phyloP scores from a whole-genome alignment of 2,888 invertebrate species.

The Sepiola atlantica region DNA sequence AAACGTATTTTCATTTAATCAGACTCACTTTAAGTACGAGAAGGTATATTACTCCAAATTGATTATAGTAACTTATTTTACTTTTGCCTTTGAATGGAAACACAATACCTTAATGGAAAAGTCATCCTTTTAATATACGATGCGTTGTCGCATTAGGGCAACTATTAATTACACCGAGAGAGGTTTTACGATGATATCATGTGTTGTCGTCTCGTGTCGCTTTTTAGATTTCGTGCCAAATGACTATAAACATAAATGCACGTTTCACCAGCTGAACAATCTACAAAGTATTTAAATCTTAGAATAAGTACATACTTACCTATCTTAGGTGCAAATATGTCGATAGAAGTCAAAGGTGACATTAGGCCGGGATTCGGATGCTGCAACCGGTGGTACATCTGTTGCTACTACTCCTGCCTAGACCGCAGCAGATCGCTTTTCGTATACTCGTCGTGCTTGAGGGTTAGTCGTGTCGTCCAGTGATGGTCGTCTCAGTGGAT shows the following conservation, averaged over 20 bases:
- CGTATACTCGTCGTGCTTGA: too few relatives aligned
- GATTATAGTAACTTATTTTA: neutral
- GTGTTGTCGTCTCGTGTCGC: neutral
- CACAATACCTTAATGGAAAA: slow-evolving; percentile 7
- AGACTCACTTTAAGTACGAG: neutral
- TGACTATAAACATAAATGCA: neutral
- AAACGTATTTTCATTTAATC: too few relatives aligned
- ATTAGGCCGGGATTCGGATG: too few relatives aligned
- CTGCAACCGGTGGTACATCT: too few relatives aligned
- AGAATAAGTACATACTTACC: neutral
- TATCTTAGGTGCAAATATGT: too few relatives aligned
- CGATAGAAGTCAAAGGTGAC: too few relatives aligned
- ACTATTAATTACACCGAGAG: neutral
- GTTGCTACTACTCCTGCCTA: too few relatives aligned
- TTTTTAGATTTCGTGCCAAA: neutral
- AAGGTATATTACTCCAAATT: neutral
- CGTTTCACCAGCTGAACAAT: neutral
- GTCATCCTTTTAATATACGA: neutral
- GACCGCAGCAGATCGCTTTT: too few relatives aligned
- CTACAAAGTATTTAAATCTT: neutral
- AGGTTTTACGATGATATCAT: neutral
- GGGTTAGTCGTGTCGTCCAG: too few relatives aligned
- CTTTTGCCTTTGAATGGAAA: neutral
- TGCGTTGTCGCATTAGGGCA: neutral
- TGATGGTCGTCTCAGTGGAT: too few relatives aligned